Conservation (phyloP, 2,797 vertebrate genomes). For the Nannoperca obscura region DNA sequence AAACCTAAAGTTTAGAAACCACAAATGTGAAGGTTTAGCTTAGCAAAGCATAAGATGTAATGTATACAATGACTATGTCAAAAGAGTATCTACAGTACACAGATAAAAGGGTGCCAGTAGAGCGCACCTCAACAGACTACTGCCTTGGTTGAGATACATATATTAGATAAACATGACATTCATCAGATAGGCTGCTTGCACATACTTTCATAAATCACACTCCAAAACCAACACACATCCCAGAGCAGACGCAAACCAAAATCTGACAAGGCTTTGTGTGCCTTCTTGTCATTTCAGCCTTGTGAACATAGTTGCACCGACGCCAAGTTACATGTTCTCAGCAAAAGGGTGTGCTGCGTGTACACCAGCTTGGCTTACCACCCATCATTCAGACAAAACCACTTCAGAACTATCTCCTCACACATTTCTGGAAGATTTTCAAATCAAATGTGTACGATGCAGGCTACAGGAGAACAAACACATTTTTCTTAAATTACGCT, state of each 20-base stretch:
- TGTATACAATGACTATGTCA: not conserved
- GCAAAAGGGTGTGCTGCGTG: constrained; percentile 63
- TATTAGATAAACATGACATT: constrained; percentile 52
- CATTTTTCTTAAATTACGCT: not conserved
- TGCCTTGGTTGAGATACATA: constrained; percentile 38
- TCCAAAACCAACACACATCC: constrained; percentile 23
- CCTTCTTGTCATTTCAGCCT: constrained; percentile 61
- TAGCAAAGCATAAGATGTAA: not conserved
- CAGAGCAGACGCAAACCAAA: constrained; percentile 49
- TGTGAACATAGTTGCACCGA: constrained; percentile 59
- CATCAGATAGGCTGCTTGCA: constrained; percentile 36
- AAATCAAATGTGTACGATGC: constrained; percentile 24
- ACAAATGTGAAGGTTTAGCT: not conserved
- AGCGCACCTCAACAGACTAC: constrained; percentile 22
- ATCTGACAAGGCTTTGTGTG: constrained; percentile 51
- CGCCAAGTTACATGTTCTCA: constrained; percentile 73
- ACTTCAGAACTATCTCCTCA: constrained; percentile 43
- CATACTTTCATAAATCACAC: constrained; percentile 42
- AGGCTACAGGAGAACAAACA: constrained; percentile 3
- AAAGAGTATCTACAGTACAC: constrained; percentile 9
- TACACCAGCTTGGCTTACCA: constrained; percentile 60
- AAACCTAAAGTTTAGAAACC: not conserved
- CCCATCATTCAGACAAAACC: constrained; percentile 69
- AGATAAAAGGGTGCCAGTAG: constrained; percentile 18
- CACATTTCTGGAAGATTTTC: constrained; percentile 35